Conservation (phyloP, 2,888 invertebrate genomes). For the Drosophila nigritarsus region DNA sequence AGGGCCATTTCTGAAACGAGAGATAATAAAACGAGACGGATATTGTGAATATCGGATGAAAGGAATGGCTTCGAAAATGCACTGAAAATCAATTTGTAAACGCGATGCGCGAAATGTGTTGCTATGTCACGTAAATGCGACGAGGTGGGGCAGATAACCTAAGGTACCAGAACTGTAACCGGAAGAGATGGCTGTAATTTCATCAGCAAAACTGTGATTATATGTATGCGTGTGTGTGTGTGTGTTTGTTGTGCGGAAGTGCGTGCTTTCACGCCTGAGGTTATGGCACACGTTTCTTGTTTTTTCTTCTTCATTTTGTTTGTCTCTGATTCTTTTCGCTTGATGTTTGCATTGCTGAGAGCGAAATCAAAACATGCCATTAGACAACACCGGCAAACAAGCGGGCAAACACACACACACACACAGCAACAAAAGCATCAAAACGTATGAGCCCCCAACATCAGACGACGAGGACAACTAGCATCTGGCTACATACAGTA, state of each 20-base stretch:
- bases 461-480: conserved; percentile 37
- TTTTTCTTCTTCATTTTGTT: conserved; percentile 6
- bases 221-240: conserved; percentile 9
- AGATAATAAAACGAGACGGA: conserved; percentile 29
- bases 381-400: conserved; percentile 44
- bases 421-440: conserved; percentile 8
- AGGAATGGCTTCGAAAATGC: not conserved
- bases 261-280: conserved; percentile 45
- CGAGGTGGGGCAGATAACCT: not conserved
- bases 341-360: conserved; percentile 60
- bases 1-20: conserved; percentile 91
- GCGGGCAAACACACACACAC: not conserved
- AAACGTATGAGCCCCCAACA: not conserved
- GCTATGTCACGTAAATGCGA: conserved; percentile 36
- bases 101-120: conserved; percentile 26
- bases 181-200: conserved; percentile 44
- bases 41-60: not conserved
- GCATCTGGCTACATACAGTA: conserved; percentile 23
- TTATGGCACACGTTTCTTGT: conserved; percentile 49
- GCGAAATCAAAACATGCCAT: conserved; percentile 75
- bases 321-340: conserved; percentile 26
- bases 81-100: conserved; percentile 53
- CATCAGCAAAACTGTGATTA: conserved; percentile 20
- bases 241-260: conserved; percentile 26
- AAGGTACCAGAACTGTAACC: conserved; percentile 10